Conservation (phyloP, 1,140 invertebrate genomes). For the Leptinotarsa undecemlineata region DNA sequence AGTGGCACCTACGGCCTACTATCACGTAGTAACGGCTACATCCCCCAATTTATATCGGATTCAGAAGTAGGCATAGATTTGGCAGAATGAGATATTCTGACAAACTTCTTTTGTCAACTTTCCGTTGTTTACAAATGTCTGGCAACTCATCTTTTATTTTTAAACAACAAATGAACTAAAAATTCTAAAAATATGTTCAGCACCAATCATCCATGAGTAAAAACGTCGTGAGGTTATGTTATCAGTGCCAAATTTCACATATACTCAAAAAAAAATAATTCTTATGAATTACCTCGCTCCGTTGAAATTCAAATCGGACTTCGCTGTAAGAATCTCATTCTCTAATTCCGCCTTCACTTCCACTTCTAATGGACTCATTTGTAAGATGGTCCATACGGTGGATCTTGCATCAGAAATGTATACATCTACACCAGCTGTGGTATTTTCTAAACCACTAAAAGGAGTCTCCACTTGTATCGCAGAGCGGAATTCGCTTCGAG, state of each 20-base stretch:
- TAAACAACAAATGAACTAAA: too few species aligned
- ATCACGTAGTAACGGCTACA: too few species aligned
- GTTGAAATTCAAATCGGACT: constrained; percentile 41
- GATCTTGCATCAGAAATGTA: constrained; percentile 34
- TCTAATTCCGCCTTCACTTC: constrained; percentile 44
- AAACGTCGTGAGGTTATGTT: too few species aligned
- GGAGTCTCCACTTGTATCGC: constrained; percentile 59
- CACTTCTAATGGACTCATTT: constrained; percentile 44
- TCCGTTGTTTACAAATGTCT: too few species aligned
- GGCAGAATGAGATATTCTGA: too few species aligned
- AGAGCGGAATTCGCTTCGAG: constrained; percentile 56
- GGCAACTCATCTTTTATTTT: too few species aligned
- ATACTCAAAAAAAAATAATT: background rate
- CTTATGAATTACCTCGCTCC: constrained; percentile 39
- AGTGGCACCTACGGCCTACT: too few species aligned
- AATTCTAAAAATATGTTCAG: too few species aligned
- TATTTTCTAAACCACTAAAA: constrained; percentile 57
- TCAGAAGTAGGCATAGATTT: too few species aligned
- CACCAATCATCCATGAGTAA: too few species aligned
- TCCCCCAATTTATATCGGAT: too few species aligned
- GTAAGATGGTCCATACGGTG: constrained; percentile 35
- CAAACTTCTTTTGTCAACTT: too few species aligned
- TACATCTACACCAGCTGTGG: constrained; percentile 51
- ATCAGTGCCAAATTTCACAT: background rate
- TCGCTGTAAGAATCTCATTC: constrained; percentile 39